Evolutionary conservation across 2,888 invertebrate genomes (phyloP).

Genomic region (Drosophila neotestacea): DNA sequence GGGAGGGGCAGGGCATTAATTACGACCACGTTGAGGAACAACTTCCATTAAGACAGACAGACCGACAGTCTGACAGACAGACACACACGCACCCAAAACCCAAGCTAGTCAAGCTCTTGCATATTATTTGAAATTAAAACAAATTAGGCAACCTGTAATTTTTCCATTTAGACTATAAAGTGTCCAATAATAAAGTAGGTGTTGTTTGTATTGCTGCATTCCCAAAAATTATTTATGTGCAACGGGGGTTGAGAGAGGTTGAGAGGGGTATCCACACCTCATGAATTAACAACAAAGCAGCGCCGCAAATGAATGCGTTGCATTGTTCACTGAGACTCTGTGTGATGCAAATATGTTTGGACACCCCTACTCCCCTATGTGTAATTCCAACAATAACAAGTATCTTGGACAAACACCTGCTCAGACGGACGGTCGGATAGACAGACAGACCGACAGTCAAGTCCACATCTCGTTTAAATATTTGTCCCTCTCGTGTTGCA

Average conservation of each 20-base stretch:
- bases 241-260: background rate
- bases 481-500: constrained; percentile 22
- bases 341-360: constrained; percentile 44
- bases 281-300: constrained; percentile 75
- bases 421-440: background rate
- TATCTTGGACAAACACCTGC: constrained; percentile 57
- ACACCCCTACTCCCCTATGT: background rate
- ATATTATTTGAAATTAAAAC: constrained; percentile 81
- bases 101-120: constrained; percentile 58
- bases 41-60: constrained; percentile 71
- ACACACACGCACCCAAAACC: constrained; percentile 42
- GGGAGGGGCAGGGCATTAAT: constrained; percentile 65
- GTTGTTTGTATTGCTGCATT: constrained; percentile 48
- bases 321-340: constrained; percentile 49
- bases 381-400: constrained; percentile 3
- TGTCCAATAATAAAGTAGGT: constrained; percentile 81
- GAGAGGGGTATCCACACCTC: constrained; percentile 66
- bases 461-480: constrained; percentile 28
- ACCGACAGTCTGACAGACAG: constrained; percentile 32
- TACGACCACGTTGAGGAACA: constrained; percentile 79
- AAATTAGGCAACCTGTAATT: constrained; percentile 82
- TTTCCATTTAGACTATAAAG: constrained; percentile 77
- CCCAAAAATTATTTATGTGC: constrained; percentile 67
- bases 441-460: background rate
- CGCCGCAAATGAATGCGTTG: constrained; percentile 67